These are phyloP conservation scores for Chaetogeoica ovagalla DNA, from an alignment of 2,888 invertebrate species.

Conservation along the genomic window DNA sequence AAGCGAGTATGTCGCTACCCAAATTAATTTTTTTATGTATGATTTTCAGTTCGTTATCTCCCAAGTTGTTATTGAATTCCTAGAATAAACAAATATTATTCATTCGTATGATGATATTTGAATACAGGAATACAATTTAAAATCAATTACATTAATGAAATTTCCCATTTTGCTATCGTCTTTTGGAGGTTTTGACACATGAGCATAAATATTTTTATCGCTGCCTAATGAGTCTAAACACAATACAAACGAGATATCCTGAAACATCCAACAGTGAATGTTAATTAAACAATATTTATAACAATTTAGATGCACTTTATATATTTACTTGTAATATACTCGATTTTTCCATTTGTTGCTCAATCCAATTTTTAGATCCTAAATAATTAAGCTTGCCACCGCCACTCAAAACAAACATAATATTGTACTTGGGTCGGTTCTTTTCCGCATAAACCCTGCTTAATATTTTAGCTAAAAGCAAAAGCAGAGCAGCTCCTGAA, in stretches of 20 bases:
- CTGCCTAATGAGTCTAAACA: conserved; percentile 83
- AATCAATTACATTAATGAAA: conserved; percentile 60
- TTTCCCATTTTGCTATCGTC: conserved; percentile 72
- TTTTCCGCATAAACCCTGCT: conserved; percentile 80
- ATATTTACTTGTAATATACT: conserved; percentile 60
- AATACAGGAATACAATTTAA: neutral
- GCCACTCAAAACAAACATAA: conserved; percentile 87
- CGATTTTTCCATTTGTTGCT: conserved; percentile 82
- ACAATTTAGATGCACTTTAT: neutral
- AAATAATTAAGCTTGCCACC: conserved; percentile 93
- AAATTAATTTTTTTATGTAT: conserved; percentile 96
- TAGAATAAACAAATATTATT: neutral
- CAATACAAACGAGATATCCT: conserved; percentile 87
- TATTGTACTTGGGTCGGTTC: conserved; percentile 73
- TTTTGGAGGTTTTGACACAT: conserved; percentile 94
- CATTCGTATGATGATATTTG: neutral
- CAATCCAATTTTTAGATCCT: conserved; percentile 94
- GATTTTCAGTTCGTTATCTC: conserved; percentile 63
- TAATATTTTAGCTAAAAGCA: conserved; percentile 86
- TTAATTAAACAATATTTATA: conserved; percentile 29
- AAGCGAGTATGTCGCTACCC: conserved; percentile 85
- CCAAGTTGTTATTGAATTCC: conserved; percentile 49
- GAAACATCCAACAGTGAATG: conserved; percentile 58
- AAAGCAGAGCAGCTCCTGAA: conserved; percentile 82
- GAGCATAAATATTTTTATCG: conserved; percentile 74